phyloP scores from a whole-genome alignment of 1,140 invertebrate species.

The Coptotermes formosanus region DNA sequence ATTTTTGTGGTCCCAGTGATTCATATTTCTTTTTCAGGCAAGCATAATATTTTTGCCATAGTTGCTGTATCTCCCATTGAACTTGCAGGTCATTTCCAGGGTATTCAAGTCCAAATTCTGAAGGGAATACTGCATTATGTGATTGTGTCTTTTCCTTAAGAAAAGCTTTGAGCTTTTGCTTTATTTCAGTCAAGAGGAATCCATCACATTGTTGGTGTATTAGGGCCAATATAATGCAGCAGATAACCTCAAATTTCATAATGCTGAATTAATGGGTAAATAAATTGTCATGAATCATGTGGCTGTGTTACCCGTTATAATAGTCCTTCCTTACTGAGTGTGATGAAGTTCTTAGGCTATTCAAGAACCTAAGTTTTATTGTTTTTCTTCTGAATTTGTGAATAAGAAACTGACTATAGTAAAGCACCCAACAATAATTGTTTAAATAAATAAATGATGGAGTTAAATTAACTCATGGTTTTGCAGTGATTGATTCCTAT shows the following conservation, averaged over 20 bases:
- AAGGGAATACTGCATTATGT: background rate
- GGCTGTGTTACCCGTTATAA: too few species aligned
- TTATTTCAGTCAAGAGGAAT: background rate
- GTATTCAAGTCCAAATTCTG: constrained; percentile 45
- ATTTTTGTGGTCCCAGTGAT: constrained; percentile 15
- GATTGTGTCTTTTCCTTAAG: background rate
- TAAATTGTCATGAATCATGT: too few species aligned
- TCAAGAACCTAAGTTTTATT: background rate
- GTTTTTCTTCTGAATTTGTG: background rate
- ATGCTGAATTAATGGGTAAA: too few species aligned
- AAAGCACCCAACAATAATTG: background rate
- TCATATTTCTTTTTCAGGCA: constrained; percentile 44
- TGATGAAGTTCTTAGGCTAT: background rate
- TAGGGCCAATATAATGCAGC: too few species aligned
- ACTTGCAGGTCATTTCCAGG: constrained; percentile 47
- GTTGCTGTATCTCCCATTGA: constrained; percentile 44
- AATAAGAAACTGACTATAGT: background rate
- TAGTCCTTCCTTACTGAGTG: background rate
- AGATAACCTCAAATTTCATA: too few species aligned
- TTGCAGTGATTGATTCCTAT: background rate
- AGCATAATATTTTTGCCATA: constrained; percentile 54
- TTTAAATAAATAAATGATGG: background rate
- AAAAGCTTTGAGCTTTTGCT: background rate
- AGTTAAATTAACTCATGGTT: background rate
- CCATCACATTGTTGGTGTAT: background rate